Conservation (phyloP, 2,113 vertebrate genomes). For the Cnemophilus loriae region DNA sequence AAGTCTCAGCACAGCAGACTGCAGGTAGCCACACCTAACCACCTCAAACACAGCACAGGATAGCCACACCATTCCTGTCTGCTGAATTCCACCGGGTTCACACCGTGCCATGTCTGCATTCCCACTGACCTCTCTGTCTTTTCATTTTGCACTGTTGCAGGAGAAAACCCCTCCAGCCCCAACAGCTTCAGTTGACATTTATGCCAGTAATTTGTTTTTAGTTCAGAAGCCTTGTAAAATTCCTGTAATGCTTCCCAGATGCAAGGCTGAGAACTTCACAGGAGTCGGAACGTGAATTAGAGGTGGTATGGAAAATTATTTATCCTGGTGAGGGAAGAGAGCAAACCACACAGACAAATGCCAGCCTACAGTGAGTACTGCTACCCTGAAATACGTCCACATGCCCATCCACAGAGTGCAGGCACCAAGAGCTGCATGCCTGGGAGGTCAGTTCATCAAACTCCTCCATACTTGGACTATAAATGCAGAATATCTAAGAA, state of each 20-base stretch:
- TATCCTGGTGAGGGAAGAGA: background rate
- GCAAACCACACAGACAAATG: background rate
- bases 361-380: background rate
- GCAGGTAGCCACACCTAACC: background rate
- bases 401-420: background rate
- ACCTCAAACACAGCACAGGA: background rate
- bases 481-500: background rate
- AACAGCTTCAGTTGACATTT: background rate
- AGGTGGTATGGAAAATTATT: background rate
- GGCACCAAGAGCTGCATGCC: background rate
- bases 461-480: background rate
- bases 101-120: accelerated
- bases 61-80: background rate
- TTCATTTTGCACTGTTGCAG: background rate
- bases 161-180: background rate
- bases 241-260: background rate
- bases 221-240: background rate
- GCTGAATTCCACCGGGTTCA: background rate
- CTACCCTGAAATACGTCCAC: background rate
- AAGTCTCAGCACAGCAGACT: background rate
- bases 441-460: background rate
- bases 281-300: background rate
- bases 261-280: background rate
- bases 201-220: background rate
- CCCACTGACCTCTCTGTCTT: background rate